phyloP scores from a whole-genome alignment of 2,113 vertebrate species.

The Echinops telfairi region DNA sequence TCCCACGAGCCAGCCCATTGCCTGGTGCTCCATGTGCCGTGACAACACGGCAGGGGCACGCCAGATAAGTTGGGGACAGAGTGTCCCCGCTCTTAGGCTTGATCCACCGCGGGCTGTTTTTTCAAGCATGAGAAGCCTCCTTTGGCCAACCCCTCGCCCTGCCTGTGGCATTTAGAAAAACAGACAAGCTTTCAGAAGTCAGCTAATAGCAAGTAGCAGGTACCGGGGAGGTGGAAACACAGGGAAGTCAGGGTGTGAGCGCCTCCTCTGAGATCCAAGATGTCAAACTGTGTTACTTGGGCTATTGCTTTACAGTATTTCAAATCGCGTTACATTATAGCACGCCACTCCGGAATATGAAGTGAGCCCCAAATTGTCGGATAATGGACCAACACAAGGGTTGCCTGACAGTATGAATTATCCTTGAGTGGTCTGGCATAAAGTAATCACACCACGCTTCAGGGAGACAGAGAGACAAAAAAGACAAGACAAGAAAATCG shows the following conservation, averaged over 20 bases:
- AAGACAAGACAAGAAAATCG: neutral
- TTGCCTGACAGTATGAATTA: slow-evolving; percentile 74
- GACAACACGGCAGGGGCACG: too few species aligned
- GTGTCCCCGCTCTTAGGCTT: neutral
- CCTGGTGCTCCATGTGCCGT: accelerated
- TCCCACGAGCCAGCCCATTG: neutral
- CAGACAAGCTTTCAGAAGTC: slow-evolving; percentile 54
- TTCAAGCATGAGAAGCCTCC: slow-evolving; percentile 71
- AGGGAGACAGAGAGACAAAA: neutral
- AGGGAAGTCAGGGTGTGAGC: slow-evolving; percentile 18
- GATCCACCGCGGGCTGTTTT: neutral
- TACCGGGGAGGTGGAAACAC: slow-evolving; percentile 52
- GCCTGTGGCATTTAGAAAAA: slow-evolving; percentile 70
- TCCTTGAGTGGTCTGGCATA: slow-evolving; percentile 69
- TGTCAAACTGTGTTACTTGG: slow-evolving; percentile 77
- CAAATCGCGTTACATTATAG: slow-evolving; percentile 55
- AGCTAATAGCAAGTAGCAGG: slow-evolving; percentile 40
- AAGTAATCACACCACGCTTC: slow-evolving; percentile 67
- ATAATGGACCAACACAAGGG: slow-evolving; percentile 59
- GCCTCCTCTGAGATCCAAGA: slow-evolving; percentile 78
- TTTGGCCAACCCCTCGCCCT: slow-evolving; percentile 58
- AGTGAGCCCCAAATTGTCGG: slow-evolving; percentile 68
- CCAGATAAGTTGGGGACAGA: accelerated
- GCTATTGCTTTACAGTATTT: slow-evolving; percentile 76
- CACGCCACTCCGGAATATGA: slow-evolving; percentile 62